Evolutionary conservation across 1,140 invertebrate species (phyloP).

Genomic region (Neodiprion pinetum): DNA sequence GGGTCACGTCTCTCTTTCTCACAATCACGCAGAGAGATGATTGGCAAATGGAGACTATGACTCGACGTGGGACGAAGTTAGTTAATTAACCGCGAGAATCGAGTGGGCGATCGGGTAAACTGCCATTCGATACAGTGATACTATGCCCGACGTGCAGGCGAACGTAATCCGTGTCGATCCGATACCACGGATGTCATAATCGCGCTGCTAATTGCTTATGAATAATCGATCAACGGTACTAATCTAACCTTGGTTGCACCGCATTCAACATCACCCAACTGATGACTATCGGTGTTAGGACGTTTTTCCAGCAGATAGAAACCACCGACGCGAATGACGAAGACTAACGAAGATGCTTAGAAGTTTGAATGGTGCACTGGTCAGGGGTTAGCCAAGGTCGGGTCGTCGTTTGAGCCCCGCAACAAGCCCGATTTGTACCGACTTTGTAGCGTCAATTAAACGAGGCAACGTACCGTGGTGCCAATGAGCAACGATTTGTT

Average conservation of each 20-base stretch:
- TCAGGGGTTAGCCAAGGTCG: constrained; percentile 39
- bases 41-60: too few species aligned
- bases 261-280: neutral
- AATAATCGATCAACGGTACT: neutral
- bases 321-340: constrained; percentile 37
- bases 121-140: neutral
- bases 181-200: neutral
- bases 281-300: neutral
- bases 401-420: neutral
- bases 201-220: neutral
- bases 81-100: neutral
- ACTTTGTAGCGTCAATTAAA: constrained; percentile 6
- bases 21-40: too few species aligned
- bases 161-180: neutral
- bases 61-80: too few species aligned
- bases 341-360: constrained; percentile 33
- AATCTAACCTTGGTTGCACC: neutral
- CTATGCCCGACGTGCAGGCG: neutral
- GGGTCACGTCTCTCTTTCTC: too few species aligned
- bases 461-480: neutral
- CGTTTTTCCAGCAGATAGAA: too few species aligned
- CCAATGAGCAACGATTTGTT: neutral
- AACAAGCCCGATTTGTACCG: constrained; percentile 14
- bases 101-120: neutral
- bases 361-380: constrained; percentile 15